Conservation (phyloP, 2,888 invertebrate genomes). For the Drosophila putrida region DNA sequence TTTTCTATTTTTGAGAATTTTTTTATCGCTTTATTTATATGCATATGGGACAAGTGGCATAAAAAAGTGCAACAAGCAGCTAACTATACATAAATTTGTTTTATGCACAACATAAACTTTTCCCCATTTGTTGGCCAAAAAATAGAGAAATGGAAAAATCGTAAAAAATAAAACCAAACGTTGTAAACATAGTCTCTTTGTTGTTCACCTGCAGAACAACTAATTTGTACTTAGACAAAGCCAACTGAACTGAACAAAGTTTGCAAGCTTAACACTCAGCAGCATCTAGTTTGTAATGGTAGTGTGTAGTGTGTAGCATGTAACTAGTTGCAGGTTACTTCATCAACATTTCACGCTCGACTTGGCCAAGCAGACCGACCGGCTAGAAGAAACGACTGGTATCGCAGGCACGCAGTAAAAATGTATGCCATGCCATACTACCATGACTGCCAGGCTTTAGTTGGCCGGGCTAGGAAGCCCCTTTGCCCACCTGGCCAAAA, state of each 20-base stretch:
- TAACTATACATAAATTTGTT: conserved; percentile 66
- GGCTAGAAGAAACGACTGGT: conserved; percentile 48
- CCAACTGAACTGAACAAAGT: conserved; percentile 41
- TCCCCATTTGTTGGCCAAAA: conserved; percentile 46
- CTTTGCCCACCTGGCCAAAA: conserved; percentile 62
- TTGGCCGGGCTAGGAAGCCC: conserved; percentile 18
- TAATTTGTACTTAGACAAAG: conserved; percentile 72
- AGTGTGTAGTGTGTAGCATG: conserved; percentile 56
- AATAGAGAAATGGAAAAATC: not conserved
- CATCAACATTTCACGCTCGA: conserved; percentile 79
- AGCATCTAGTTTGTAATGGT: conserved; percentile 29
- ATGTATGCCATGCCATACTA: conserved; percentile 61
- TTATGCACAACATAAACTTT: conserved; percentile 70
- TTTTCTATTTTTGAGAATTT: conserved; percentile 30
- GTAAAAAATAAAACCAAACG: conserved; percentile 21
- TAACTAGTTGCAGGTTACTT: conserved; percentile 67
- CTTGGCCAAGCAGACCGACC: conserved; percentile 51
- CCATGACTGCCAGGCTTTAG: not conserved
- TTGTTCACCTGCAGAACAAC: conserved; percentile 59
- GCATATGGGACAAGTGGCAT: conserved; percentile 72
- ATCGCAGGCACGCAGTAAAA: conserved; percentile 68
- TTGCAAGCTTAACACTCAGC: conserved; percentile 65
- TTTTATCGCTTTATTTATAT: conserved; percentile 71
- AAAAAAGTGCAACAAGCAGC: conserved; percentile 60
- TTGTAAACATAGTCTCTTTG: conserved; percentile 44